Evolutionary conservation across 2,888 invertebrate species (phyloP).

Genomic region (Pollenia amentaria): DNA sequence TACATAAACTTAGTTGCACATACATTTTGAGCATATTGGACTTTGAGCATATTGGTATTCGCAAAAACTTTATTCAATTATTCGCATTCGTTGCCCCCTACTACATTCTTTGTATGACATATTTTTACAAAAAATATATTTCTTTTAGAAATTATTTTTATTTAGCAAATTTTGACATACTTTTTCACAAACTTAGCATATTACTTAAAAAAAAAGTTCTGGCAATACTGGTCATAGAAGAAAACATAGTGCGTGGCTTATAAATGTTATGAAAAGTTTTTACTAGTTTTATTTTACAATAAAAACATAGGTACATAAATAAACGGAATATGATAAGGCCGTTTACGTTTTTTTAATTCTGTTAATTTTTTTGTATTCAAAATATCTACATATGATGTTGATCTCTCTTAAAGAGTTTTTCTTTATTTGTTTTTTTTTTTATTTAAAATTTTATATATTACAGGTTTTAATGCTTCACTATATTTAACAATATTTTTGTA

Average conservation of each 20-base stretch:
- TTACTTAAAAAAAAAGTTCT: too few species aligned
- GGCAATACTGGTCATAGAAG: too few species aligned
- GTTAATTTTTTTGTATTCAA: background rate
- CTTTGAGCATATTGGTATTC: too few species aligned
- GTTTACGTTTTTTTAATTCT: conserved; percentile 12
- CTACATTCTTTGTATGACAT: too few species aligned
- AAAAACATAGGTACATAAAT: background rate
- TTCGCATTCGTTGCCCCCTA: too few species aligned
- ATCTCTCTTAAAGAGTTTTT: conserved; percentile 20
- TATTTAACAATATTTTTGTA: background rate
- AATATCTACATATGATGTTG: background rate
- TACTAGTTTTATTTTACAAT: conserved; percentile 10
- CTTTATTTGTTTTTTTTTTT: conserved; percentile 6
- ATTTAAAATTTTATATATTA: conserved; percentile 7
- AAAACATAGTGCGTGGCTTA: conserved; percentile 10
- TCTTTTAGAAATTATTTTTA: too few species aligned
- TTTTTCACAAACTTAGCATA: too few species aligned
- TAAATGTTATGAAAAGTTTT: conserved; percentile 29
- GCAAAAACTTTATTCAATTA: too few species aligned
- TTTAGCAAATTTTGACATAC: too few species aligned
- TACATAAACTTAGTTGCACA: too few species aligned
- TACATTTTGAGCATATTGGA: too few species aligned
- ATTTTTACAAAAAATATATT: too few species aligned
- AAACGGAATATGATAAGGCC: conserved; percentile 17
- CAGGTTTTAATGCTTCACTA: background rate